A percentile compares a stretch with the other conserved stretches of the same genome.
Conservation (phyloP, 2,888 invertebrate genomes). For the Allacma fusca region DNA sequence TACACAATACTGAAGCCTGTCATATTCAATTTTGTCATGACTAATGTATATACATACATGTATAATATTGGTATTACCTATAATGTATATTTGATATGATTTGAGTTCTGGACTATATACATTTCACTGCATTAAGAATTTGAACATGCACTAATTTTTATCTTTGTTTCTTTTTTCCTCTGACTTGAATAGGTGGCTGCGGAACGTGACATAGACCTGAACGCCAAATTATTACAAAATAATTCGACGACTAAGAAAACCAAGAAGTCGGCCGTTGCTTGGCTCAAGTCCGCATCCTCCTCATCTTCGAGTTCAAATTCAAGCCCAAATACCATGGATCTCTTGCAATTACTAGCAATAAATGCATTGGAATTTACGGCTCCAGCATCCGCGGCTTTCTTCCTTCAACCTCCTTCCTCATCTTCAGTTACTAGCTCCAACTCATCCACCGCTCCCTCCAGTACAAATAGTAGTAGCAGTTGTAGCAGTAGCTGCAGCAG, state of each 20-base stretch:
- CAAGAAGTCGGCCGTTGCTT: constrained; percentile 36
- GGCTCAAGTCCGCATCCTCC: constrained; percentile 35
- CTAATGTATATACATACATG: too few relatives aligned
- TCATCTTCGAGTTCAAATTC: constrained; percentile 30
- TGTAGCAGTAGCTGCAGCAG: not conserved
- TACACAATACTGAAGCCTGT: too few relatives aligned
- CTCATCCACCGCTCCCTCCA: not conserved
- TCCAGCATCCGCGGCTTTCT: constrained; percentile 53
- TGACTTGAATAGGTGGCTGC: constrained; percentile 41
- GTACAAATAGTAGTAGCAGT: constrained; percentile 16
- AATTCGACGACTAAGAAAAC: constrained; percentile 16
- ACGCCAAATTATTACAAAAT: constrained; percentile 39
- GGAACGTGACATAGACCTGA: constrained; percentile 38
- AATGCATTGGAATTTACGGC: constrained; percentile 59
- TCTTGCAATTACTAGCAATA: constrained; percentile 57
- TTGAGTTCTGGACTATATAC: too few relatives aligned
- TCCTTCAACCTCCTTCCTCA: constrained; percentile 37
- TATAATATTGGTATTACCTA: too few relatives aligned
- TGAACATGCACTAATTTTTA: not conserved
- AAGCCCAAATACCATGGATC: constrained; percentile 47
- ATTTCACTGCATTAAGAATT: too few relatives aligned
- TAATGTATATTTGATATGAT: too few relatives aligned
- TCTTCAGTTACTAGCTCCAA: constrained; percentile 1
- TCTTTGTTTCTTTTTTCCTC: constrained; percentile 1
- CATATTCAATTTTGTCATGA: too few relatives aligned